Evolutionary conservation across 92 coral and sea anemone species (phyloP).

Genomic region (Isaurus tuberculatus): DNA sequence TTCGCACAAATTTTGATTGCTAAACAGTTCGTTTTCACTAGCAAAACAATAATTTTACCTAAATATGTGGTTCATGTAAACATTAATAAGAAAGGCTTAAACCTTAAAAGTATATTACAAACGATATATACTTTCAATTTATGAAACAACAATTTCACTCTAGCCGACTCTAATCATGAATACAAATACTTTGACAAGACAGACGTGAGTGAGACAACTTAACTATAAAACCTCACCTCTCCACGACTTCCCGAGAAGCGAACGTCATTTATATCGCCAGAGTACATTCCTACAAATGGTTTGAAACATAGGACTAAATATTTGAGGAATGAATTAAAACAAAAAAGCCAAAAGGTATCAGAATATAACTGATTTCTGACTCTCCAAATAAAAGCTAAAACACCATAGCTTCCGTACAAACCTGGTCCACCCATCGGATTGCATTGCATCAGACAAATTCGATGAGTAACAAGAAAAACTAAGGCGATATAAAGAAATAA

Average conservation of each 20-base stretch:
- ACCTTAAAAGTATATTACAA: neutral
- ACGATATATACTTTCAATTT: neutral
- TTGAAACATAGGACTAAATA: constrained; percentile 1
- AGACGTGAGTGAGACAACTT: constrained; percentile 44
- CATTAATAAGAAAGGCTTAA: constrained; percentile 26
- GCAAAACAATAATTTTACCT: constrained; percentile 29
- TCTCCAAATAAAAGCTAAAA: constrained; percentile 80
- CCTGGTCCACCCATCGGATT: constrained; percentile 95
- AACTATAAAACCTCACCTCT: constrained; percentile 89
- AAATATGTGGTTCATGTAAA: constrained; percentile 43
- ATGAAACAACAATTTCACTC: constrained; percentile 6
- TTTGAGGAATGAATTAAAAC: constrained; percentile 12
- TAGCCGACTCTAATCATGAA: constrained; percentile 37
- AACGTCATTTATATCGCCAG: constrained; percentile 89
- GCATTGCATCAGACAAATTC: constrained; percentile 97
- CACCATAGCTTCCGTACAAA: constrained; percentile 70
- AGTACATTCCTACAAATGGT: constrained; percentile 75
- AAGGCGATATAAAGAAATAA: constrained; percentile 83
- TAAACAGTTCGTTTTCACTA: constrained; percentile 27
- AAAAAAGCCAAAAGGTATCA: constrained; percentile 49
- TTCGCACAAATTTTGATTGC: constrained; percentile 32
- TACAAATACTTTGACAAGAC: constrained; percentile 63
- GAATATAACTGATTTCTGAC: constrained; percentile 62
- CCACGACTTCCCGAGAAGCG: constrained; percentile 96
- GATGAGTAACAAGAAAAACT: constrained; percentile 88